Percentiles rank a stretch among this genome's conserved stretches.
Conservation (phyloP, 1,140 invertebrate species). For the Trinorchestia longiramus region DNA sequence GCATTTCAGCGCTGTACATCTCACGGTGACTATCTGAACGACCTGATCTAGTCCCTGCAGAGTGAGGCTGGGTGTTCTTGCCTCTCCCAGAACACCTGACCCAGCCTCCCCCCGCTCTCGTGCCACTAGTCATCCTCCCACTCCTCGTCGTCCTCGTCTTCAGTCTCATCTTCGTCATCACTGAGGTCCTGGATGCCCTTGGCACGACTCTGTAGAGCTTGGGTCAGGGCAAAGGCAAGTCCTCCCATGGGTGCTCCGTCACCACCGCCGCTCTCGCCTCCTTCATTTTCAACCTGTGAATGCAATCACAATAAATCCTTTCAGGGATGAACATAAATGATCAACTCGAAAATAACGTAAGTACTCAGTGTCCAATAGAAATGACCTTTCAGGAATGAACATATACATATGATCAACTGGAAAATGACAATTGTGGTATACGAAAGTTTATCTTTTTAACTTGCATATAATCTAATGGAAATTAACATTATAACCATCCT, state of each 20-base stretch:
- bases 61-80: not conserved
- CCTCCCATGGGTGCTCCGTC: not conserved
- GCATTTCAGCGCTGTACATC: not conserved
- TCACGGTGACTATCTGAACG: not conserved
- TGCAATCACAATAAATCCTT: no score
- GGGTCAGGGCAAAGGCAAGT: not conserved
- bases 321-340: no score
- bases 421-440: no score
- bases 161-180: constrained; percentile 13
- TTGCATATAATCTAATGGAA: no score
- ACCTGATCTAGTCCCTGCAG: not conserved
- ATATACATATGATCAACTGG: no score
- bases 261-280: not conserved
- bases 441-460: no score
- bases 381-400: no score
- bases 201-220: constrained; percentile 1
- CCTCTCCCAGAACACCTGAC: not conserved
- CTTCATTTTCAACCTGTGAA: constrained; percentile 1
- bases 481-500: no score
- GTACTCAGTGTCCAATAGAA: no score
- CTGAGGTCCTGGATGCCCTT: constrained; percentile 31
- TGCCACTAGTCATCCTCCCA: constrained; percentile 30
- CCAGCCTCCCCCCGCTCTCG: not conserved
- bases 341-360: no score
- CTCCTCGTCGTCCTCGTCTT: constrained; percentile 27